A percentile compares a stretch with the other conserved stretches of the same genome.
phyloP scores from a whole-genome alignment of 2,797 vertebrate genomes.

The Rhinoraja longicauda region DNA sequence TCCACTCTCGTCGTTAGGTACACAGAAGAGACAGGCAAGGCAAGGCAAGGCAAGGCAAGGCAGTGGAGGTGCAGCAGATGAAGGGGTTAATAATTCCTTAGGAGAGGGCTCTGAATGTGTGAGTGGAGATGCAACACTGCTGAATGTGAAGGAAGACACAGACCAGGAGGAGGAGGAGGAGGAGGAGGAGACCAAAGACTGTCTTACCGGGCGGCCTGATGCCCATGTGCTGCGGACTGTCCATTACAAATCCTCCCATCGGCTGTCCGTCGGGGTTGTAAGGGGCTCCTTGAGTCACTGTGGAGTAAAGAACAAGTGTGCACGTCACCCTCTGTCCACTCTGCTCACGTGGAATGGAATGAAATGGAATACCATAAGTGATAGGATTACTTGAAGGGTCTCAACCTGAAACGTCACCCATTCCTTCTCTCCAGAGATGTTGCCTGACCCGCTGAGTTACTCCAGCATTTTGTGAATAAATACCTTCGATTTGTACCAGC shows the following conservation, averaged over 20 bases:
- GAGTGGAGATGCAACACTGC: slow-evolving; percentile 40
- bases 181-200: too few relatives aligned
- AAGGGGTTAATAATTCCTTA: slow-evolving; percentile 50
- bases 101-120: slow-evolving; percentile 47
- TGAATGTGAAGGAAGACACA: slow-evolving; percentile 8
- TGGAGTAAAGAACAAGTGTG: slow-evolving; percentile 47
- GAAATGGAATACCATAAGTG: too few relatives aligned
- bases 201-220: slow-evolving; percentile 97
- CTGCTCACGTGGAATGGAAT: too few relatives aligned
- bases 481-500: too few relatives aligned
- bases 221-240: slow-evolving; percentile 98
- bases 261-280: slow-evolving; percentile 98
- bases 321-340: slow-evolving; percentile 6
- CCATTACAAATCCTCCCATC: slow-evolving; percentile 99
- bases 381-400: too few relatives aligned
- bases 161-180: slow-evolving; percentile 11
- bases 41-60: slow-evolving; percentile 50
- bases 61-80: slow-evolving; percentile 49
- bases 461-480: too few relatives aligned
- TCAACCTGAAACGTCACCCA: too few relatives aligned
- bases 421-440: too few relatives aligned
- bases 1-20: slow-evolving; percentile 49
- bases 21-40: slow-evolving; percentile 62
- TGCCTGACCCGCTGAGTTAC: too few relatives aligned
- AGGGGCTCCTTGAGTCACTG: slow-evolving; percentile 99